Percentiles rank a stretch among this genome's conserved stretches.
Evolutionary conservation across 2,888 invertebrate species (phyloP).

Genomic region (Ethmia dodecea): DNA sequence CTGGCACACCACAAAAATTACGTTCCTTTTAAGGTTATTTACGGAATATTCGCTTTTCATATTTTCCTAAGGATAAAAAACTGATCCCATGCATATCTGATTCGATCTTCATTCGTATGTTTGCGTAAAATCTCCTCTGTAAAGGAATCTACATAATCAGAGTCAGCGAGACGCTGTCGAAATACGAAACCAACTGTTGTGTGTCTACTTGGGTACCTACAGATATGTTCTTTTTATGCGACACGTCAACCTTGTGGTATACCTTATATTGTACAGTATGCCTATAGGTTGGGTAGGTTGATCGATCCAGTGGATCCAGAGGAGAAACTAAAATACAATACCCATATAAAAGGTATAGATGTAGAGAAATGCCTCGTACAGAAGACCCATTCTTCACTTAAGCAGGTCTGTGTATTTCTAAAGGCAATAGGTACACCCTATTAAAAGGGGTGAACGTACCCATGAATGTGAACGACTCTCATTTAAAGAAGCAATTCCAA

Average conservation of each 20-base stretch:
- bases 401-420: no score
- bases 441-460: no score
- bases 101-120: slow-evolving; percentile 65
- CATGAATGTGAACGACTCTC: no score
- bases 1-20: slow-evolving; percentile 24
- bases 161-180: slow-evolving; percentile 56
- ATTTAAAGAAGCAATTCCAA: no score
- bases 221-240: slow-evolving; percentile 22
- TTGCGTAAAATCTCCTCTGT: slow-evolving; percentile 61
- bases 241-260: no score
- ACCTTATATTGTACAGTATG: no score
- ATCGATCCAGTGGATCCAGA: no score
- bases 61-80: slow-evolving; percentile 55
- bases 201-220: slow-evolving; percentile 19
- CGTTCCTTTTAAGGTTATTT: slow-evolving; percentile 47
- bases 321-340: no score
- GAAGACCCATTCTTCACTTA: no score
- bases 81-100: slow-evolving; percentile 69
- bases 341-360: no score
- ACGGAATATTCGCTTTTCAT: slow-evolving; percentile 44
- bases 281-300: background rate
- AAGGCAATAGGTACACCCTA: no score
- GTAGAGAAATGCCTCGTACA: no score
- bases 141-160: slow-evolving; percentile 67
- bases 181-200: slow-evolving; percentile 48